Percentiles rank a stretch among this genome's conserved stretches.
These are phyloP conservation scores for Microplitis manilae DNA, from an alignment of 2,888 invertebrate species.

Conservation along the genomic window DNA sequence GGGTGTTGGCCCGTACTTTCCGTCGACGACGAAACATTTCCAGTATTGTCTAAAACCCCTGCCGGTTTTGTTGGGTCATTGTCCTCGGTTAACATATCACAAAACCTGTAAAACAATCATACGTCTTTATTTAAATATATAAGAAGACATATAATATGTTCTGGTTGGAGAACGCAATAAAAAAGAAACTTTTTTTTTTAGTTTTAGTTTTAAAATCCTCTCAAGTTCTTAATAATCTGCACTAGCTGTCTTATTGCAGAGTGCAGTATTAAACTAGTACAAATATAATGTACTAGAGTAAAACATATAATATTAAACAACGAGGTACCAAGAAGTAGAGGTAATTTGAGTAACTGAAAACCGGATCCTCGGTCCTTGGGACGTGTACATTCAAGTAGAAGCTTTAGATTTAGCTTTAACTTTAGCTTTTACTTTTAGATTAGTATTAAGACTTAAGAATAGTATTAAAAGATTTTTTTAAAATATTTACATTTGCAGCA, in stretches of 20 bases:
- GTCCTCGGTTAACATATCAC: conserved; percentile 72
- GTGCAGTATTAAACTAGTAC: not conserved
- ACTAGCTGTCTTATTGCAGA: not conserved
- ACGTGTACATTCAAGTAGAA: conserved; percentile 27
- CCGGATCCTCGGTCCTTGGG: conserved; percentile 41
- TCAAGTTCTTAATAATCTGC: not conserved
- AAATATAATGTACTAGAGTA: not conserved
- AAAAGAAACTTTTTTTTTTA: not conserved
- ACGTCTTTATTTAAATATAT: conserved; percentile 2
- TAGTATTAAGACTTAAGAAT: too few species aligned
- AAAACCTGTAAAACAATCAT: conserved; percentile 58
- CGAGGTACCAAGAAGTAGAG: conserved; percentile 7
- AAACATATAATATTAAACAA: conserved; percentile 1
- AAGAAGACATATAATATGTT: conserved; percentile 14
- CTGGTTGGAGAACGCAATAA: not conserved
- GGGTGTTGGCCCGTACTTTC: conserved; percentile 68
- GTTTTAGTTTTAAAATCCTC: conserved; percentile 31
- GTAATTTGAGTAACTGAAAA: conserved; percentile 40
- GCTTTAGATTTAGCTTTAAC: not conserved
- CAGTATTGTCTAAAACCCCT: conserved; percentile 70
- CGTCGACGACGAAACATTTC: conserved; percentile 69
- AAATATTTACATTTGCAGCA: too few species aligned
- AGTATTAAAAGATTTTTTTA: too few species aligned
- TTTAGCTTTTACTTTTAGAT: not conserved
- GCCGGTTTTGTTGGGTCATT: conserved; percentile 71